Conservation (phyloP, 2,113 vertebrate species). For the Gavia stellata region DNA sequence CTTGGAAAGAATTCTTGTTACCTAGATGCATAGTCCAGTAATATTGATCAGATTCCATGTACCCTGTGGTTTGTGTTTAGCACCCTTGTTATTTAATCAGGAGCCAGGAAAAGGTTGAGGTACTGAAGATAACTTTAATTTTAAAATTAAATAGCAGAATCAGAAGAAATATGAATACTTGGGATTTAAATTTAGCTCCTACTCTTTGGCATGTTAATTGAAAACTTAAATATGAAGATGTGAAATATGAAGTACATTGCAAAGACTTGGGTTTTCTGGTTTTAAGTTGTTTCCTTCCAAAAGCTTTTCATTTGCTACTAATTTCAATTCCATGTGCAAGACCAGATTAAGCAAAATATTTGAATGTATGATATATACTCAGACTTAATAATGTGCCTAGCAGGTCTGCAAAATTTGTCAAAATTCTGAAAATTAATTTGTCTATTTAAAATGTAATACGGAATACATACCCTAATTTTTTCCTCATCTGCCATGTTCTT, state of each 20-base stretch:
- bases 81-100: not conserved
- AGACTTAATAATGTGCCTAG: not conserved
- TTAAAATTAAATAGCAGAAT: not conserved
- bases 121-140: not conserved
- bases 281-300: not conserved
- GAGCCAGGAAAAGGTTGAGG: not conserved
- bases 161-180: not conserved
- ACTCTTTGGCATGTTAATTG: not conserved
- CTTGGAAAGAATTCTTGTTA: not conserved
- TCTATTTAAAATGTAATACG: not conserved
- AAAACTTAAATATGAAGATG: not conserved
- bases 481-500: not conserved
- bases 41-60: not conserved
- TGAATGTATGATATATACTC: not conserved
- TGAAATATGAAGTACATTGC: not conserved
- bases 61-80: not conserved
- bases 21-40: not conserved
- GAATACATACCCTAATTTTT: not conserved
- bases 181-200: not conserved
- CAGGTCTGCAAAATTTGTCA: not conserved
- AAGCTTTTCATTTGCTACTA: not conserved
- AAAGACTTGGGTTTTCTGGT: not conserved
- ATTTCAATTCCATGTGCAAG: not conserved
- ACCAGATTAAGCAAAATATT: not conserved
- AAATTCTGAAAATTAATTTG: not conserved